phyloP scores from a whole-genome alignment of 2,888 invertebrate genomes.

The Hybos culiciformis region DNA sequence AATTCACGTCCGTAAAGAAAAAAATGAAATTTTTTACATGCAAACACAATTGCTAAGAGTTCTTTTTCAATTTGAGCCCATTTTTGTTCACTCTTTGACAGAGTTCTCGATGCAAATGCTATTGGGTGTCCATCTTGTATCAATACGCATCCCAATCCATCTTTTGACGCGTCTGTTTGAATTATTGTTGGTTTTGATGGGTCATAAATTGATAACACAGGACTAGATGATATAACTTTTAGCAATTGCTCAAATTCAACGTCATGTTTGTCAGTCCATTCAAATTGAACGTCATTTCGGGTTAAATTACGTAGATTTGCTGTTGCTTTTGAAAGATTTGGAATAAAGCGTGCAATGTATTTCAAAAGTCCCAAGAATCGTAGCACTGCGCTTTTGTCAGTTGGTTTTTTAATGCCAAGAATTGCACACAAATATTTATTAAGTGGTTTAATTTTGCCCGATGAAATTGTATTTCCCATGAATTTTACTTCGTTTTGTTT shows the following conservation, averaged over 20 bases:
- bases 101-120: constrained; percentile 23
- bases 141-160: constrained; percentile 22
- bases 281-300: constrained; percentile 11
- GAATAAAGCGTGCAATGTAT: background rate
- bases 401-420: background rate
- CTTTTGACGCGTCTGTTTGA: constrained; percentile 20
- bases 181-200: constrained; percentile 18
- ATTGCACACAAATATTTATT: background rate
- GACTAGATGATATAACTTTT: constrained; percentile 6
- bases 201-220: constrained; percentile 12
- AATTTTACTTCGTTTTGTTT: background rate
- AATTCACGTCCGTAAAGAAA: constrained; percentile 19
- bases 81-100: constrained; percentile 21
- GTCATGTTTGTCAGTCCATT: constrained; percentile 10
- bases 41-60: constrained; percentile 23
- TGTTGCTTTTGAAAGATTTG: background rate
- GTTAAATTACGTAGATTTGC: constrained; percentile 14
- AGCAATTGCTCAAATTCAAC: constrained; percentile 10
- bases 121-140: constrained; percentile 24
- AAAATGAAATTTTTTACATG: constrained; percentile 24
- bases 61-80: constrained; percentile 32
- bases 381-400: background rate
- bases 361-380: background rate
- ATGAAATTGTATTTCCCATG: constrained; percentile 4
- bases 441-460: background rate